Conservation (phyloP, 2,888 invertebrate species). For the Dasypolia templi region DNA sequence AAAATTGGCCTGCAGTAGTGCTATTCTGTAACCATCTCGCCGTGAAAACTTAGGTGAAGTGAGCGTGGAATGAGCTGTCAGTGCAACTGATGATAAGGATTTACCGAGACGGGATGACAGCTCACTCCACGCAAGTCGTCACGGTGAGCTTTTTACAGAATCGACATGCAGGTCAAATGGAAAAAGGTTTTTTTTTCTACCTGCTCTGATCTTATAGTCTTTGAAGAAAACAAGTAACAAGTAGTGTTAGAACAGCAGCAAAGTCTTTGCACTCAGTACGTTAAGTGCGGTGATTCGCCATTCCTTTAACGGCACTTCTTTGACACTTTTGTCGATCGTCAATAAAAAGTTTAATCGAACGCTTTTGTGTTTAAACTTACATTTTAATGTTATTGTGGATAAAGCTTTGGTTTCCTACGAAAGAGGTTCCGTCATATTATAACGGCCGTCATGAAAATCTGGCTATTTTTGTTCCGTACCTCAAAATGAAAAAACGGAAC, state of each 20-base stretch:
- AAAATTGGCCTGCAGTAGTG: not conserved
- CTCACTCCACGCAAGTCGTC: too few species aligned
- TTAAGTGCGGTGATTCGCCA: constrained; percentile 14
- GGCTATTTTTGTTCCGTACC: too few species aligned
- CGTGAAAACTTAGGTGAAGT: too few species aligned
- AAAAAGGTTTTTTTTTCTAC: too few species aligned
- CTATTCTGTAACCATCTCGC: too few species aligned
- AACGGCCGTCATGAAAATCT: not conserved
- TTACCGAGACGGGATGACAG: too few species aligned
- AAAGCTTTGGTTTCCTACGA: not conserved
- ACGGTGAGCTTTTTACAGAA: too few species aligned
- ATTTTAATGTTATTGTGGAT: not conserved
- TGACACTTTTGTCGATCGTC: constrained; percentile 25
- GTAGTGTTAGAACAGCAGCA: constrained; percentile 6
- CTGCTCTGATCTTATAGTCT: not conserved
- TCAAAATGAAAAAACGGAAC: too few species aligned
- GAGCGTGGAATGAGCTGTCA: too few species aligned
- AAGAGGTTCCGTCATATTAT: not conserved
- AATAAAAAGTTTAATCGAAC: constrained; percentile 25
- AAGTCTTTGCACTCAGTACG: not conserved
- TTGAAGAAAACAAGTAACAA: not conserved
- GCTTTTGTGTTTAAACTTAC: constrained; percentile 1
- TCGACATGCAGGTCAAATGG: too few species aligned
- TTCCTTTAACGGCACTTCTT: constrained; percentile 29
- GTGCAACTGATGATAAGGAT: too few species aligned